Percentiles rank a stretch among this genome's conserved stretches.
Conservation (phyloP, 2,888 invertebrate species). For the Pandemis heparana region DNA sequence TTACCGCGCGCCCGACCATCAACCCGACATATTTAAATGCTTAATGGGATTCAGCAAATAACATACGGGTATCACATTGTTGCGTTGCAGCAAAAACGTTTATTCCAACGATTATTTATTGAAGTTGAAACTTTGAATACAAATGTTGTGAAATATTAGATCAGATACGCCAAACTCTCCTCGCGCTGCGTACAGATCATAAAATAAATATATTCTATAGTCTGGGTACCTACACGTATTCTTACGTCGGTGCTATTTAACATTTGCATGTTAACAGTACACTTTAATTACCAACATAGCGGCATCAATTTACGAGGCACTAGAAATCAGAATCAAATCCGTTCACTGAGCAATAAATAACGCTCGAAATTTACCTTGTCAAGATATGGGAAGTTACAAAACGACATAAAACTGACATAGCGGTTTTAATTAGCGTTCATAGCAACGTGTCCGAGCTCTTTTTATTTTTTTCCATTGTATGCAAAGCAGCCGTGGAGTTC, state of each 20-base stretch:
- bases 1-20: constrained; percentile 53
- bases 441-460: constrained; percentile 71
- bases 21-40: constrained; percentile 43
- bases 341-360: constrained; percentile 56
- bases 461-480: constrained; percentile 81
- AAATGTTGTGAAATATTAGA: constrained; percentile 3
- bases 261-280: constrained; percentile 42
- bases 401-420: constrained; percentile 70
- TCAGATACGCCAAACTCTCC: constrained; percentile 2
- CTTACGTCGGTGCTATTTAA: constrained; percentile 30
- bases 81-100: neutral
- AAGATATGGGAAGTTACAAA: constrained; percentile 69
- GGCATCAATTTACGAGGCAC: constrained; percentile 27
- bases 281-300: constrained; percentile 37
- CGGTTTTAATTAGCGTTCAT: constrained; percentile 81
- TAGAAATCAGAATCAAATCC: constrained; percentile 42
- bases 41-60: constrained; percentile 25
- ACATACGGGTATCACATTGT: constrained; percentile 15
- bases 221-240: constrained; percentile 32
- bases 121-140: constrained; percentile 3
- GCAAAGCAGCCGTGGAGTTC: constrained; percentile 75
- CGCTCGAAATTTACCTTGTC: constrained; percentile 65
- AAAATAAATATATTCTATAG: constrained; percentile 25
- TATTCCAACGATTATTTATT: constrained; percentile 3
- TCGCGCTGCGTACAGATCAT: constrained; percentile 6